These are phyloP conservation scores for Ceratitis capitata DNA, from an alignment of 1,140 invertebrate genomes.

Conservation along the genomic window DNA sequence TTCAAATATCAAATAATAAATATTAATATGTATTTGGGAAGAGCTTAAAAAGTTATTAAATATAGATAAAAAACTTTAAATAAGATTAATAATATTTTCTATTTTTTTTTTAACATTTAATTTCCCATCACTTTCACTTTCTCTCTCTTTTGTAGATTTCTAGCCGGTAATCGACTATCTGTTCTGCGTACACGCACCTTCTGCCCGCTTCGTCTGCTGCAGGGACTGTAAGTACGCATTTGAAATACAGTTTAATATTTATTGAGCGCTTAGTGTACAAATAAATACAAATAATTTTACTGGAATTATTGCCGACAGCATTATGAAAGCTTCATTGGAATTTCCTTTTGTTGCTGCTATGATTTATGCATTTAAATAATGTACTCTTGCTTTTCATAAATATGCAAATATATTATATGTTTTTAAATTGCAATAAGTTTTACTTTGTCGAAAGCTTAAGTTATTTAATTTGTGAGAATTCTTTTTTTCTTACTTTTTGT, in stretches of 20 bases:
- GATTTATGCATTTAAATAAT: background rate
- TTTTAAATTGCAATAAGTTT: too few species aligned
- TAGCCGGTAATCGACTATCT: constrained; percentile 62
- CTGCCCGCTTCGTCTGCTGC: constrained; percentile 59
- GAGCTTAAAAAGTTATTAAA: too few species aligned
- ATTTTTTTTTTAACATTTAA: too few species aligned
- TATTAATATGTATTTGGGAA: too few species aligned
- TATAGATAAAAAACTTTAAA: too few species aligned
- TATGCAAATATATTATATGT: too few species aligned
- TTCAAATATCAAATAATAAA: too few species aligned
- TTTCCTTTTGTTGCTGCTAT: background rate
- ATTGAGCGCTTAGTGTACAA: constrained; percentile 52
- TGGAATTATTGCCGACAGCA: background rate
- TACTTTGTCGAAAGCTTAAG: too few species aligned
- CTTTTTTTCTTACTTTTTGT: too few species aligned
- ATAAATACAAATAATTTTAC: background rate
- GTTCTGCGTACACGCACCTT: constrained; percentile 57
- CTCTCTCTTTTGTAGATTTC: constrained; percentile 55
- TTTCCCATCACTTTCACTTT: background rate
- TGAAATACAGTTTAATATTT: constrained; percentile 48
- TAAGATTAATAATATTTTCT: too few species aligned
- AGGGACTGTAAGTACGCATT: constrained; percentile 63
- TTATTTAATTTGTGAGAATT: too few species aligned
- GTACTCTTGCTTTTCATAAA: too few species aligned
- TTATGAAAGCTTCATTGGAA: background rate